Conservation (phyloP, 2,888 invertebrate genomes). For the Platycheirus rosarum region DNA sequence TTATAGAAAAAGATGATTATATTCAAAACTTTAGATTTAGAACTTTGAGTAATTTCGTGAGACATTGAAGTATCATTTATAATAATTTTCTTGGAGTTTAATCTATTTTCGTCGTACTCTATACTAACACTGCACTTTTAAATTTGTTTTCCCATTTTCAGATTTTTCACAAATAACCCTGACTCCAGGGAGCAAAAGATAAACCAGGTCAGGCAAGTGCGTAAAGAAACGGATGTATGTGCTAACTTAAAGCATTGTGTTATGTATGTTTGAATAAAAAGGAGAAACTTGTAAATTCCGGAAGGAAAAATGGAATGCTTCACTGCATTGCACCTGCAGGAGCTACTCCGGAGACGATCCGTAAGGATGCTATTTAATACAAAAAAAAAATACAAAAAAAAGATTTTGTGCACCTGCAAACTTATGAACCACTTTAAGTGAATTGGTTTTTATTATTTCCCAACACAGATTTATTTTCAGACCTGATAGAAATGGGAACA, state of each 20-base stretch:
- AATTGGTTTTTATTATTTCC: slow-evolving; percentile 45
- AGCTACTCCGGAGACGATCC: not conserved
- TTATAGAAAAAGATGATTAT: no score
- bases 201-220: slow-evolving; percentile 37
- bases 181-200: not conserved
- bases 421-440: slow-evolving; percentile 32
- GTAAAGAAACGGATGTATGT: slow-evolving; percentile 19
- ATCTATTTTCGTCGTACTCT: no score
- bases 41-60: no score
- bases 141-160: no score
- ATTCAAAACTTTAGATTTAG: no score
- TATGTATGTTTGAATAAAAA: slow-evolving; percentile 31
- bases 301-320: not conserved
- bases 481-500: not conserved
- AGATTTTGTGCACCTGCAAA: slow-evolving; percentile 17
- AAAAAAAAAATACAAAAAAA: not conserved
- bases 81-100: no score
- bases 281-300: slow-evolving; percentile 5
- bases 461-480: slow-evolving; percentile 19
- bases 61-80: no score
- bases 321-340: slow-evolving; percentile 14
- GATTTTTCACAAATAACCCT: not conserved
- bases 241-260: slow-evolving; percentile 36
- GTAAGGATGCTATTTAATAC: not conserved
- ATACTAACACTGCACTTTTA: no score